Conservation (phyloP, 2,797 vertebrate genomes). For the Hafferia zeledoni region DNA sequence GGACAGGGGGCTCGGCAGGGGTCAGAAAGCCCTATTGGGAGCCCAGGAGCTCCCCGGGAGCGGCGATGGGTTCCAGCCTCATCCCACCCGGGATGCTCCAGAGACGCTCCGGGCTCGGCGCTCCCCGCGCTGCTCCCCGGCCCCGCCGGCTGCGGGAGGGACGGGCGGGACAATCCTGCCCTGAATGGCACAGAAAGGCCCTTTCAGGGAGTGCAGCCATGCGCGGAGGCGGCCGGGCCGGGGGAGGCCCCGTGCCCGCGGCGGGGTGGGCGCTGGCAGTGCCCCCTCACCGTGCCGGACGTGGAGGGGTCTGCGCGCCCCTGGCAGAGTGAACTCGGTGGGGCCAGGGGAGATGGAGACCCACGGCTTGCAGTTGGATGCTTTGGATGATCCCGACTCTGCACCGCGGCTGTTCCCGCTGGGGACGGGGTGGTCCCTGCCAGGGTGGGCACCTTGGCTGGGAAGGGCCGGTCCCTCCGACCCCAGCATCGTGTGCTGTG, state of each 20-base stretch:
- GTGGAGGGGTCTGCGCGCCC: neutral
- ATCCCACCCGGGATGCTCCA: fast-evolving
- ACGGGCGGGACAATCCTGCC: neutral
- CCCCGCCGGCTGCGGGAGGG: neutral
- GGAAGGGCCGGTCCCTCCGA: fast-evolving
- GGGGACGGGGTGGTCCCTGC: fast-evolving
- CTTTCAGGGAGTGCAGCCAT: slow-evolving; percentile 37
- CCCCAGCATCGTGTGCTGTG: neutral
- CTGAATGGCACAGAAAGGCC: neutral
- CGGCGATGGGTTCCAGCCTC: fast-evolving
- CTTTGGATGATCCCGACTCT: neutral
- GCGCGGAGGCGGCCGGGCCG: neutral
- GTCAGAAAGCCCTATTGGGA: neutral
- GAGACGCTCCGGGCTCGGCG: fast-evolving
- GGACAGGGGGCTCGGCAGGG: neutral
- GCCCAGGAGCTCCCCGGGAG: neutral
- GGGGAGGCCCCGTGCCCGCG: neutral
- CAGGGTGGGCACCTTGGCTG: neutral
- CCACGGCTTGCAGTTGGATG: neutral
- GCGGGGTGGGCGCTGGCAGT: neutral
- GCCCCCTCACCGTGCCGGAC: neutral
- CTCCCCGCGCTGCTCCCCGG: fast-evolving
- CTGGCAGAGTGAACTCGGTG: fast-evolving
- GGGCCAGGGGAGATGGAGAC: neutral
- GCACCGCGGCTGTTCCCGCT: fast-evolving